These are phyloP conservation scores for Limnephilus marmoratus DNA, from an alignment of 2,888 invertebrate genomes.

Conservation along the genomic window DNA sequence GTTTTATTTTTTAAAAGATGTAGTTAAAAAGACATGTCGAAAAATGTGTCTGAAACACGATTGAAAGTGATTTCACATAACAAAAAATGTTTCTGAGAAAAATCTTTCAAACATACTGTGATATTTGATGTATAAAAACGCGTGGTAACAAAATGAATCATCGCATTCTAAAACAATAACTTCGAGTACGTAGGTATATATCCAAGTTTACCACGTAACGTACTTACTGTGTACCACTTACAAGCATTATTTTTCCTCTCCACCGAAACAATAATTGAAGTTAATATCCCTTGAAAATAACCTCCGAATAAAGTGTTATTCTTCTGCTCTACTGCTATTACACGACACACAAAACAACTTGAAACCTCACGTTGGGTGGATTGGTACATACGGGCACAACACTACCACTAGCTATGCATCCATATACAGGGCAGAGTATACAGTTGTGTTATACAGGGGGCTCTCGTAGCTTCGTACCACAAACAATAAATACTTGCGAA, in stretches of 20 bases:
- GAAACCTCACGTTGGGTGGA: background rate
- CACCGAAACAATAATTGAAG: background rate
- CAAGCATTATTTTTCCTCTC: background rate
- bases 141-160: background rate
- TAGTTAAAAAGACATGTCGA: no score
- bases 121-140: background rate
- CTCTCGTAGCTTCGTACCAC: conserved; percentile 45
- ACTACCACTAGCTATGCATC: background rate
- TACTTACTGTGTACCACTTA: background rate
- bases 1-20: no score
- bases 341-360: background rate
- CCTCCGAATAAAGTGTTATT: background rate
- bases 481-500: conserved; percentile 66
- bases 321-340: background rate
- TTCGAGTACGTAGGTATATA: background rate
- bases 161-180: background rate
- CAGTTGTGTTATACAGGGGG: background rate
- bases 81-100: no score
- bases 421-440: background rate
- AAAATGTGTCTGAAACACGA: no score
- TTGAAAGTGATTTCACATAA: no score
- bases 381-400: background rate
- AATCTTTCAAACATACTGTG: no score
- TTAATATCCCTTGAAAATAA: conserved; percentile 2
- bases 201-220: no score